A percentile compares a stretch with the other conserved stretches of the same genome.
phyloP scores from a whole-genome alignment of 2,888 invertebrate genomes.

The Matsumyia berberina region DNA sequence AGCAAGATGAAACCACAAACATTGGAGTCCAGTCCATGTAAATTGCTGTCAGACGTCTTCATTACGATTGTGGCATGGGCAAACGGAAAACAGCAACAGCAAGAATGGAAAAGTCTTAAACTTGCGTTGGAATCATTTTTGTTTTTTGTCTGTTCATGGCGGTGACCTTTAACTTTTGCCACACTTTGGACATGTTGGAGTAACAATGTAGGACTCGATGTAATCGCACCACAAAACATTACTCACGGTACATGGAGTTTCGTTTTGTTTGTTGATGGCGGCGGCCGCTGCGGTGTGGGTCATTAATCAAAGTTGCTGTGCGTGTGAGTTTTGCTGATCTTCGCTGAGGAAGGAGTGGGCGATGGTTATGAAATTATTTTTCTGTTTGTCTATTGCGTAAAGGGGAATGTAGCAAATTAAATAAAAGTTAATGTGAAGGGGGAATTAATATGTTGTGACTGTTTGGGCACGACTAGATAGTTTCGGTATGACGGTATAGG shows the following conservation, averaged over 20 bases:
- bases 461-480: neutral
- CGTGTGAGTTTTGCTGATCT: constrained; percentile 25
- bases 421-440: constrained; percentile 1
- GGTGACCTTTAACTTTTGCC: constrained; percentile 69
- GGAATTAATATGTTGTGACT: neutral
- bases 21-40: constrained; percentile 24
- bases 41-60: constrained; percentile 52
- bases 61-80: constrained; percentile 46
- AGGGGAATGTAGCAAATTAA: neutral
- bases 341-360: constrained; percentile 14
- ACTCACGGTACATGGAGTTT: constrained; percentile 36
- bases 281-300: constrained; percentile 26
- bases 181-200: constrained; percentile 39
- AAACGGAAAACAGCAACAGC: neutral
- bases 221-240: constrained; percentile 62
- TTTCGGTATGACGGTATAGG: too few relatives aligned
- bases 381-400: constrained; percentile 12
- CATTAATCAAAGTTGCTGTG: constrained; percentile 62
- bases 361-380: constrained; percentile 43
- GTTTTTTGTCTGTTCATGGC: too few relatives aligned
- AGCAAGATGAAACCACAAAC: constrained; percentile 13
- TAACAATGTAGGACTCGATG: constrained; percentile 69
- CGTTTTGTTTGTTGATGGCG: constrained; percentile 15
- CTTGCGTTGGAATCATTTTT: constrained; percentile 35
- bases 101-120: constrained; percentile 33